Conservation (phyloP, 2,113 vertebrate genomes). For the Tamias sibiricus region DNA sequence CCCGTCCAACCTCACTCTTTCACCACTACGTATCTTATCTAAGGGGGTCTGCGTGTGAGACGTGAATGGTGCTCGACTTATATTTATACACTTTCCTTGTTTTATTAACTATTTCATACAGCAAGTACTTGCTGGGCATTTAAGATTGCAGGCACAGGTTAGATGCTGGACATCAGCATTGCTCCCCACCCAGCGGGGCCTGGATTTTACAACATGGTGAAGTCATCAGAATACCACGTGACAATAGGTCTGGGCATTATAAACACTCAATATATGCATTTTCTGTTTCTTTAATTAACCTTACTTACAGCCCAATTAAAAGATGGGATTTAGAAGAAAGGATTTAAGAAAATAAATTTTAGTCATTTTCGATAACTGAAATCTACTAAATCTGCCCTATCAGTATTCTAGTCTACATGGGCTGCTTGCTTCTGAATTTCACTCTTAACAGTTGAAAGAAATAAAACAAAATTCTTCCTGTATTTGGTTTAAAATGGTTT, state of each 20-base stretch:
- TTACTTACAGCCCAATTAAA: neutral
- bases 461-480: slow-evolving; percentile 48
- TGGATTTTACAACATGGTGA: neutral
- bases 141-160: too few species aligned
- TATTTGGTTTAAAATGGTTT: slow-evolving; percentile 57
- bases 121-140: neutral
- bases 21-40: accelerated
- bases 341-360: slow-evolving; percentile 9
- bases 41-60: neutral
- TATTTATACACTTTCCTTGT: neutral
- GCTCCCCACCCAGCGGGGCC: neutral
- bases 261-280: neutral
- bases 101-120: neutral
- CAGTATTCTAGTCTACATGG: neutral
- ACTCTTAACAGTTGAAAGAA: neutral
- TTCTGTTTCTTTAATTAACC: slow-evolving; percentile 37
- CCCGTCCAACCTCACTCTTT: too few species aligned
- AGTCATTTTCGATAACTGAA: neutral
- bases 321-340: slow-evolving; percentile 12
- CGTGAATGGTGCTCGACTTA: neutral
- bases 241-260: neutral
- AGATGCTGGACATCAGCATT: neutral
- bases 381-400: neutral
- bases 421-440: neutral
- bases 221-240: neutral